Percentiles rank a stretch among this genome's conserved stretches.
Conservation (phyloP, 2,113 vertebrate species). For the Arothron firmamentum region DNA sequence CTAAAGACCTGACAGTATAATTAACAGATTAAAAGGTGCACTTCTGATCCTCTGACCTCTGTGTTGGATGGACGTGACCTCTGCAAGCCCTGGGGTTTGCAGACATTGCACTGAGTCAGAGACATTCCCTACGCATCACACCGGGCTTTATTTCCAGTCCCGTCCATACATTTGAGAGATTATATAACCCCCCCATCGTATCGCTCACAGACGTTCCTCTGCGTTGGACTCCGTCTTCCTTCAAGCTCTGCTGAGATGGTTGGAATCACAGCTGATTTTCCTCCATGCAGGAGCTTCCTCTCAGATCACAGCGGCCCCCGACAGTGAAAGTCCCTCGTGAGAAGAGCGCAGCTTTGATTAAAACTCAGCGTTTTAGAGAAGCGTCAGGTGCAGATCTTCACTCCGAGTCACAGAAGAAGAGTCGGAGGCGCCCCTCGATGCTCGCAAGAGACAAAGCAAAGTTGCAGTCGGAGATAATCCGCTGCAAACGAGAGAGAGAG, state of each 20-base stretch:
- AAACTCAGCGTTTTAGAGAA: conserved; percentile 15
- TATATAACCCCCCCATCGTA: too few species aligned
- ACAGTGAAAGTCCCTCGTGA: neutral
- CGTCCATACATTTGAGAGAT: too few species aligned
- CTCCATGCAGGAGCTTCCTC: conserved; percentile 17
- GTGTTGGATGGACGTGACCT: neutral
- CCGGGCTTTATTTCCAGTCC: too few species aligned
- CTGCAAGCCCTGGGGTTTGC: too few species aligned
- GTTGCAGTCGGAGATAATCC: conserved; percentile 42
- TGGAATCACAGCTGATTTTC: conserved; percentile 3
- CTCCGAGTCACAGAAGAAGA: conserved; percentile 35
- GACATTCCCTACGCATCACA: too few species aligned
- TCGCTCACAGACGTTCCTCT: conserved; percentile 7
- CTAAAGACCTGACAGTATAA: neutral
- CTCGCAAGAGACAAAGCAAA: conserved; percentile 26
- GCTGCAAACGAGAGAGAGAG: conserved; percentile 17
- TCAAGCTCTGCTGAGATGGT: conserved; percentile 4
- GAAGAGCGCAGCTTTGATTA: conserved; percentile 10
- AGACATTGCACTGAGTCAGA: too few species aligned
- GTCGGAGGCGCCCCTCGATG: conserved; percentile 30
- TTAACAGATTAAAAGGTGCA: neutral
- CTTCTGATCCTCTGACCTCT: neutral
- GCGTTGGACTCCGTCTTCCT: neutral
- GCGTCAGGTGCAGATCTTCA: conserved; percentile 47
- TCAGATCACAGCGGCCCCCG: neutral